Conservation (phyloP, 2,888 invertebrate genomes). For the Timandra comae region DNA sequence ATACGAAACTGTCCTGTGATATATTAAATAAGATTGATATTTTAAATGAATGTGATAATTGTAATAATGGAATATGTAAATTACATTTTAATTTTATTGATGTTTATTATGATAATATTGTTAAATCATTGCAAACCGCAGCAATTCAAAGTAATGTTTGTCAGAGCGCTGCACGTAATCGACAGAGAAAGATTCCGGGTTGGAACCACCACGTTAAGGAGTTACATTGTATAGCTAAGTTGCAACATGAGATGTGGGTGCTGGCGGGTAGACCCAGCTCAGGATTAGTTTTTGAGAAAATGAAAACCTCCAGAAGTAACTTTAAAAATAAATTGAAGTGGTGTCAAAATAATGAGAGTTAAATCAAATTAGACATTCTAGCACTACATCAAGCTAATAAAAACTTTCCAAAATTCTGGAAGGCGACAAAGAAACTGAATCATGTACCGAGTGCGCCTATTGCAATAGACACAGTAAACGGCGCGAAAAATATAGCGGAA, state of each 20-base stretch:
- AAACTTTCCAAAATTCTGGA: conserved; percentile 1
- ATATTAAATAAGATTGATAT: no score
- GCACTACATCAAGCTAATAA: background rate
- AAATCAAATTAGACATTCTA: conserved; percentile 1
- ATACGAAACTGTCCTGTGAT: no score
- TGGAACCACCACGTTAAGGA: background rate
- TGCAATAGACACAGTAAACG: background rate
- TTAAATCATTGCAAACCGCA: background rate
- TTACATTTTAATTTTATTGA: background rate
- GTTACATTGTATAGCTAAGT: background rate
- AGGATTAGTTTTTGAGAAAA: background rate
- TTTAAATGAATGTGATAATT: background rate
- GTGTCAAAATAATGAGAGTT: conserved; percentile 1
- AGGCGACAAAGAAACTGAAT: background rate
- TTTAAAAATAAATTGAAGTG: conserved; percentile 1
- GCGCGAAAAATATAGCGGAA: background rate
- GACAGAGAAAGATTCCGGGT: background rate
- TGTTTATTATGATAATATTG: background rate
- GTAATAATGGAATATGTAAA: background rate
- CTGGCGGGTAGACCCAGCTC: background rate
- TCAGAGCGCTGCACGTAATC: background rate
- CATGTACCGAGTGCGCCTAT: background rate
- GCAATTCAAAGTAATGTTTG: background rate
- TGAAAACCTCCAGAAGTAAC: background rate
- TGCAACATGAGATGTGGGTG: background rate